Evolutionary conservation across 2,797 vertebrate genomes (phyloP), one percentile per base, ranked within the genome.

Genomic region (Jordanella pulchra): DNA sequence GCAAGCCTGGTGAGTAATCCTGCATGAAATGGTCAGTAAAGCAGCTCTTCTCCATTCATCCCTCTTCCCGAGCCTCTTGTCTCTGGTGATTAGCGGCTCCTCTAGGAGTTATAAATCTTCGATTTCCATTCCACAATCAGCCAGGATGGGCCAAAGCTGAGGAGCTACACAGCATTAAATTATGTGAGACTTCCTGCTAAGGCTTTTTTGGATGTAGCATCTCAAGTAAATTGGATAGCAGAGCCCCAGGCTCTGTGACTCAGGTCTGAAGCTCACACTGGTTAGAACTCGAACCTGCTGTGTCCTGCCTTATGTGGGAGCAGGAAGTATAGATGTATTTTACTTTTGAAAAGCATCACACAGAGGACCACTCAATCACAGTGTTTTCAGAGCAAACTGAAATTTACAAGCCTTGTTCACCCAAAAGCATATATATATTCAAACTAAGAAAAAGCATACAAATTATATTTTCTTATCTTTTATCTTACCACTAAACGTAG

Each of bases 31-130:
- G 79, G 91, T 89, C 86, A 69, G 84, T 77, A 81, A 65, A 86
- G 79, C 90, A 82, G 86, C 74, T 82, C 86, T 53, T 79, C 86
- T 82, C 69, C 67, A 70, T 79, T 84, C 85, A 80, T 77, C 87
- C 86, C 56, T 23, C 80, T 75, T 75, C 79, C 73, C 42, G 67
- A 83, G 64, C 81, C 79, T 70, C 90, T 86, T 45, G 79, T 91
- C 89, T 92, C 88, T 86, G 74, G 90, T 94, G 94, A 95, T 95
- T 89, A 93, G 94, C 84, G 88, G 86, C 89, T 90, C 95, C 94
- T 93, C 78, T 75, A 91, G 94, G 95, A 89, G 84, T 85, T 87
- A 90, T 95, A 95, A 95, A 94, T 94, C 92, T 89, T 90, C 82
- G 54, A 80, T 92, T 93, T 93, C 93, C 94, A 93, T 91, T 89